These are phyloP conservation scores for Tragopan temminckii DNA, from an alignment of 2,797 vertebrate species.

Conservation along the genomic window DNA sequence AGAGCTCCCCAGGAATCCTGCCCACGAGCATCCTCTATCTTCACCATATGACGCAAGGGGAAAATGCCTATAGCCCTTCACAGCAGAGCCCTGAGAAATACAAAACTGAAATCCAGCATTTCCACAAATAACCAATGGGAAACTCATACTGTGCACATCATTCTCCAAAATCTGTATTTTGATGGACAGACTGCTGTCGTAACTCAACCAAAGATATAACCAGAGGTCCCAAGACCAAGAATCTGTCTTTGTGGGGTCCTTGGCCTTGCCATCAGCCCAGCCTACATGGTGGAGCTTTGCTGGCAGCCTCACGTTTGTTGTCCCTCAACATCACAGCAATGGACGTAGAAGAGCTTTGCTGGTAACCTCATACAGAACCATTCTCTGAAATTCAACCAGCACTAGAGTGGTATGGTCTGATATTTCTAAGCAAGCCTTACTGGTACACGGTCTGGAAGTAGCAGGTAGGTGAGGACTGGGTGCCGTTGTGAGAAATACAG, in stretches of 20 bases:
- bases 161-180: accelerated
- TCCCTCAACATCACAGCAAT: not conserved
- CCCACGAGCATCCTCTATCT: accelerated
- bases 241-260: not conserved
- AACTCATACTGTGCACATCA: accelerated
- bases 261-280: not conserved
- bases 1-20: not conserved
- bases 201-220: not conserved
- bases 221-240: not conserved
- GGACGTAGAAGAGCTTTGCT: not conserved
- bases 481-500: not conserved
- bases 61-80: not conserved
- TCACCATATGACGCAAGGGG: accelerated
- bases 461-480: not conserved
- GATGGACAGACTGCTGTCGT: accelerated
- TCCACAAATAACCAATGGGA: not conserved
- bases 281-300: not conserved
- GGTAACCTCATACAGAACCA: accelerated
- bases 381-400: not conserved
- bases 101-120: not conserved
- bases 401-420: not conserved
- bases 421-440: not conserved
- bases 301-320: not conserved
- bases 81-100: not conserved
- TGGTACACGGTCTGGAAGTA: not conserved